Evolutionary conservation across 2,113 vertebrate genomes (phyloP).

Genomic region (Romanogobio albipinnatus): DNA sequence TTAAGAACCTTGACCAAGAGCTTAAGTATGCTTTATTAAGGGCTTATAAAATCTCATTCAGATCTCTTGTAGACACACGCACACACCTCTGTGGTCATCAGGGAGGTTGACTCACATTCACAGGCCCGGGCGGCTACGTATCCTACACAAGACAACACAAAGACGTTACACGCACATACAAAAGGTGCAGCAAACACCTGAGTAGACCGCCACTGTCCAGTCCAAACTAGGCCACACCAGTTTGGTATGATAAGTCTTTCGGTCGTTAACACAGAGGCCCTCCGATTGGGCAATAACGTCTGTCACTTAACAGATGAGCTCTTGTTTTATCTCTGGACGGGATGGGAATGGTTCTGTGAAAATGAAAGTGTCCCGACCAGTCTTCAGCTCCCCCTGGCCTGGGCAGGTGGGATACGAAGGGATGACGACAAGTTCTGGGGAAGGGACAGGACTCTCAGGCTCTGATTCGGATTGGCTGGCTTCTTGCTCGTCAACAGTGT

Average conservation of each 20-base stretch:
- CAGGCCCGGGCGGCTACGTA: not conserved
- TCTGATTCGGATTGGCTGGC: slow-evolving; percentile 76
- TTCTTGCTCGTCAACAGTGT: slow-evolving; percentile 70
- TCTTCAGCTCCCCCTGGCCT: slow-evolving; percentile 73
- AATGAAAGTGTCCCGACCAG: slow-evolving; percentile 72
- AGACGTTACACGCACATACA: slow-evolving; percentile 4
- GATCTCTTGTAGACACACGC: not conserved
- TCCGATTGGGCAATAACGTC: not conserved
- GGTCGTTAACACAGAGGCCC: slow-evolving; percentile 45
- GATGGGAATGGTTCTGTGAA: slow-evolving; percentile 73
- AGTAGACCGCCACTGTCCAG: not conserved
- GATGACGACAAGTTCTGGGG: slow-evolving; percentile 72
- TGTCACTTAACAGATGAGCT: slow-evolving; percentile 75
- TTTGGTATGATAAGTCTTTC: not conserved
- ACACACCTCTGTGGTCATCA: not conserved
- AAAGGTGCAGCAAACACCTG: not conserved
- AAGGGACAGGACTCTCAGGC: slow-evolving; percentile 72
- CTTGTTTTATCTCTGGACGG: slow-evolving; percentile 76
- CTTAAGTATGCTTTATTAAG: slow-evolving; percentile 36
- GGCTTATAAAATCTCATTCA: slow-evolving; percentile 16
- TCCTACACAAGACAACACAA: slow-evolving; percentile 8
- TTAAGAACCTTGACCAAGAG: slow-evolving; percentile 37
- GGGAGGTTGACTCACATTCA: not conserved
- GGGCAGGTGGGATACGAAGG: slow-evolving; percentile 71
- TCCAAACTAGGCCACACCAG: slow-evolving; percentile 25